Evolutionary conservation across 2,888 invertebrate species (phyloP).

Genomic region (Tiphia femorata): DNA sequence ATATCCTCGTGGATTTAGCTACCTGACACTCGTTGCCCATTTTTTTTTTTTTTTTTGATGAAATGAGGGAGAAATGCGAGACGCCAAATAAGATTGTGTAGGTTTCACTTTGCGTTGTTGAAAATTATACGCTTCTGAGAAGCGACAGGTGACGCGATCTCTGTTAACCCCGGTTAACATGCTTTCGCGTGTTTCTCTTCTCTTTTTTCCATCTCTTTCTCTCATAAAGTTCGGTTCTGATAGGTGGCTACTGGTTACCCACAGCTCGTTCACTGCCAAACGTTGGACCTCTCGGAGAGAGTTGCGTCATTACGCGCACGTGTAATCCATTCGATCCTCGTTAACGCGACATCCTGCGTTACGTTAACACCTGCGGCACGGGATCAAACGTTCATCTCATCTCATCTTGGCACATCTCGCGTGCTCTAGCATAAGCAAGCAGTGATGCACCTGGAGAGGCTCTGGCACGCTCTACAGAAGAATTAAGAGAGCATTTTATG

Average conservation of each 20-base stretch:
- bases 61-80: too few species aligned
- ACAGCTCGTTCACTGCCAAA: conserved; percentile 32
- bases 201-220: neutral
- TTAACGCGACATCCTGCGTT: conserved; percentile 36
- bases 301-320: conserved; percentile 48
- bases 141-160: conserved; percentile 58
- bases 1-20: neutral
- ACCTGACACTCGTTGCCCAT: neutral
- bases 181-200: conserved; percentile 11
- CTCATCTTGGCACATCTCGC: too few species aligned
- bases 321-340: conserved; percentile 56
- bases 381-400: conserved; percentile 17
- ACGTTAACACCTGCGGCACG: conserved; percentile 38
- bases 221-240: conserved; percentile 50
- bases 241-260: conserved; percentile 35
- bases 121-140: too few species aligned
- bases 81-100: too few species aligned
- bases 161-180: conserved; percentile 58
- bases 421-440: too few species aligned
- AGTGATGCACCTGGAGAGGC: too few species aligned
- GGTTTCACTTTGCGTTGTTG: neutral
- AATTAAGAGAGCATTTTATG: too few species aligned
- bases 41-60: neutral
- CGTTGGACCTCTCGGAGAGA: conserved; percentile 16
- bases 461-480: too few species aligned